Evolutionary conservation across 2,888 invertebrate genomes (phyloP).

Genomic region (Camponotus fellah): DNA sequence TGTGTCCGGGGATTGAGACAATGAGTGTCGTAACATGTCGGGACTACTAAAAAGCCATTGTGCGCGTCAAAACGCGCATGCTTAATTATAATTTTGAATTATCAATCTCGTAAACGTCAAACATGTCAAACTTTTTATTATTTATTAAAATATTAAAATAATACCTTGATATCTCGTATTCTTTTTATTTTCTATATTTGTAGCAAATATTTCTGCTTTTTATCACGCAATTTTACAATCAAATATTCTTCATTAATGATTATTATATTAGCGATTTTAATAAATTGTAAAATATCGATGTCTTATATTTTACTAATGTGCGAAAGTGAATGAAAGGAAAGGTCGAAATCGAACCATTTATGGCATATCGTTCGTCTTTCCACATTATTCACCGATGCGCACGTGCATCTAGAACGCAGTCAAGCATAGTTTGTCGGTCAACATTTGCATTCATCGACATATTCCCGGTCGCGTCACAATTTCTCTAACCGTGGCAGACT

Average conservation of each 20-base stretch:
- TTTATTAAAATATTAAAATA: constrained; percentile 17
- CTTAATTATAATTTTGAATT: constrained; percentile 62
- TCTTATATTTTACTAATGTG: background rate
- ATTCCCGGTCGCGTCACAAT: constrained; percentile 60
- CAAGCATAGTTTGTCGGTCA: constrained; percentile 67
- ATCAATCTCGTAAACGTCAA: constrained; percentile 52
- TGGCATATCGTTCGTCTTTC: constrained; percentile 19
- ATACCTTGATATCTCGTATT: constrained; percentile 13
- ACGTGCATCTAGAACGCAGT: constrained; percentile 34
- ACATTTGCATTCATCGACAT: constrained; percentile 52
- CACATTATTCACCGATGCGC: constrained; percentile 34
- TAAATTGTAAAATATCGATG: background rate
- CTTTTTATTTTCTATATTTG: background rate
- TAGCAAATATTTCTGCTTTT: background rate
- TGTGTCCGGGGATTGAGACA: constrained; percentile 67
- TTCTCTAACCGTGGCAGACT: constrained; percentile 66
- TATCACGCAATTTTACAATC: background rate
- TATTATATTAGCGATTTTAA: background rate
- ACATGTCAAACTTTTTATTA: constrained; percentile 14
- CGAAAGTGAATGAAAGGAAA: constrained; percentile 39
- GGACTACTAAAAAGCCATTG: constrained; percentile 62
- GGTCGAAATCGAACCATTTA: constrained; percentile 23
- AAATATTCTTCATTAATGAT: background rate
- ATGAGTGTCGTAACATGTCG: constrained; percentile 66
- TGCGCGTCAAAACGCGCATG: constrained; percentile 65